phyloP scores from a whole-genome alignment of 1,140 invertebrate genomes.

The Trichonephila clavipes region DNA sequence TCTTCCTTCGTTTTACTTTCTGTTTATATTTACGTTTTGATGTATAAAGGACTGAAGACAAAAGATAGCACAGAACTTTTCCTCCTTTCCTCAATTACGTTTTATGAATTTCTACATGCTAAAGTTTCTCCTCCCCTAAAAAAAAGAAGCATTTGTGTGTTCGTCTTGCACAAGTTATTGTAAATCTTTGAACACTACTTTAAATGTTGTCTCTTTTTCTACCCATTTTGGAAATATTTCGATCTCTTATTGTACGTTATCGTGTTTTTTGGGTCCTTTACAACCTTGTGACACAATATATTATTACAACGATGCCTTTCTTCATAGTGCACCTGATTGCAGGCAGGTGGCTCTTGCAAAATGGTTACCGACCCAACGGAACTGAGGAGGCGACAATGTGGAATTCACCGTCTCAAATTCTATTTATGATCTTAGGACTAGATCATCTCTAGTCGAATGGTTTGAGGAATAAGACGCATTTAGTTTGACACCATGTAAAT shows the following conservation, averaged over 20 bases:
- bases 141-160: constrained; percentile 67
- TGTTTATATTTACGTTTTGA: constrained; percentile 36
- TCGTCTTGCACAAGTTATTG: constrained; percentile 74
- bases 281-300: constrained; percentile 75
- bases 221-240: constrained; percentile 75
- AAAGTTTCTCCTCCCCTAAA: constrained; percentile 33
- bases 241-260: constrained; percentile 75
- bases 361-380: constrained; percentile 53
- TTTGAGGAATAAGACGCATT: constrained; percentile 67
- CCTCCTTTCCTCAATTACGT: constrained; percentile 25
- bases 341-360: constrained; percentile 63
- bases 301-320: constrained; percentile 75
- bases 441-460: constrained; percentile 70
- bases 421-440: constrained; percentile 71
- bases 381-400: constrained; percentile 25
- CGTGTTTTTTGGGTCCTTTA: constrained; percentile 76
- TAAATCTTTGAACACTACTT: constrained; percentile 76
- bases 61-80: constrained; percentile 17
- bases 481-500: constrained; percentile 71
- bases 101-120: constrained; percentile 27
- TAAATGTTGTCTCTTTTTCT: constrained; percentile 76
- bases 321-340: constrained; percentile 70
- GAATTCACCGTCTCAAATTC: constrained; percentile 48
- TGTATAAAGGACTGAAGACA: constrained; percentile 33
- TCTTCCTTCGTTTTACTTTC: constrained; percentile 2